phyloP scores from a whole-genome alignment of 2,113 vertebrate genomes.

The Ursus arctos region DNA sequence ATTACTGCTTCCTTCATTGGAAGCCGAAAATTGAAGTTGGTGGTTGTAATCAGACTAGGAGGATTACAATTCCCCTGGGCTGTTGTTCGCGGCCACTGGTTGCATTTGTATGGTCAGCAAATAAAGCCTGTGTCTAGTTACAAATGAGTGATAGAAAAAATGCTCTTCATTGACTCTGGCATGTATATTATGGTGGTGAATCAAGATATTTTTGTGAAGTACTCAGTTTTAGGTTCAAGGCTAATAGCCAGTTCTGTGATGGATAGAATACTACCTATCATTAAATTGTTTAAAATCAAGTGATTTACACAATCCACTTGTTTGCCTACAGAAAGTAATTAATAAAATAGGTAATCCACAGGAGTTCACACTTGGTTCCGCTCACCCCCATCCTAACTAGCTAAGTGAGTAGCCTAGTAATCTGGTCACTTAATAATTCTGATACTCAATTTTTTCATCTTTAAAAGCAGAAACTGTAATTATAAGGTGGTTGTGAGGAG shows the following conservation, averaged over 20 bases:
- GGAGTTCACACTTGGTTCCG: background rate
- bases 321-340: background rate
- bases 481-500: background rate
- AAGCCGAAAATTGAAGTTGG: background rate
- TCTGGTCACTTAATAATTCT: background rate
- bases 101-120: constrained; percentile 14
- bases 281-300: constrained; percentile 14
- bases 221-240: background rate
- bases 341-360: background rate
- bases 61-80: background rate
- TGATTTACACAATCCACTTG: background rate
- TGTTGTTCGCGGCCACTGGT: constrained; percentile 1
- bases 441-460: background rate
- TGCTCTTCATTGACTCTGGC: background rate
- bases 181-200: background rate
- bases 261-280: background rate
- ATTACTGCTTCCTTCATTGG: background rate
- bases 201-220: constrained; percentile 7
- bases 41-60: constrained; percentile 9
- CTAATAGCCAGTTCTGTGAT: background rate
- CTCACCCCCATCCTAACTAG: background rate
- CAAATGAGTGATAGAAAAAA: background rate
- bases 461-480: constrained; percentile 31
- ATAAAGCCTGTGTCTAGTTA: background rate
- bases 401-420: background rate